phyloP scores from a whole-genome alignment of 2,888 invertebrate species.

The Drosophila imparisetae region DNA sequence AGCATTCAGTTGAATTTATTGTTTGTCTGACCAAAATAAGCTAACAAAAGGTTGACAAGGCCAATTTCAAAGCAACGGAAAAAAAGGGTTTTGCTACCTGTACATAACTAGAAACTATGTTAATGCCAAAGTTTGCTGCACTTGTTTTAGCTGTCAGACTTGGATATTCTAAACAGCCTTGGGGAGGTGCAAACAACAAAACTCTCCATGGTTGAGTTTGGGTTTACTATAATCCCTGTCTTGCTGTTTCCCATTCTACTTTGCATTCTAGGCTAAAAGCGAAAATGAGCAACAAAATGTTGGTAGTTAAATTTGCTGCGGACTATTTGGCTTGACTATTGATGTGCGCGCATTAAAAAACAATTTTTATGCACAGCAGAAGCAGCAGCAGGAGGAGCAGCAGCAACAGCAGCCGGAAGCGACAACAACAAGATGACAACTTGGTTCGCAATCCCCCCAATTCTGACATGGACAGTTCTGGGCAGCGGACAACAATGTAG shows the following conservation, averaged over 20 bases:
- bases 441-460: constrained; percentile 14
- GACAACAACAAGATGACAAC: constrained; percentile 34
- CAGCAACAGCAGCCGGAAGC: constrained; percentile 24
- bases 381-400: constrained; percentile 29
- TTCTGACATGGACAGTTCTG: constrained; percentile 37
- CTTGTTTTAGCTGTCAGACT: constrained; percentile 27
- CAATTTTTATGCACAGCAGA: constrained; percentile 71
- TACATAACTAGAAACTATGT: constrained; percentile 35
- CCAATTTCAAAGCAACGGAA: constrained; percentile 25
- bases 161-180: background rate
- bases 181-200: constrained; percentile 16
- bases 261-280: constrained; percentile 20
- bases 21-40: constrained; percentile 52
- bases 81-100: constrained; percentile 26
- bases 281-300: constrained; percentile 65
- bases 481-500: constrained; percentile 70
- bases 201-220: constrained; percentile 13
- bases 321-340: constrained; percentile 80
- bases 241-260: background rate
- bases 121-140: constrained; percentile 24
- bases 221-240: background rate
- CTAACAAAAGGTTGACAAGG: constrained; percentile 14
- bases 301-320: constrained; percentile 75
- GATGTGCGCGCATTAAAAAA: constrained; percentile 80
- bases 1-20: constrained; percentile 62